A percentile compares a stretch with the other conserved stretches of the same genome.
These are phyloP conservation scores for Scophthalmus maximus DNA, from an alignment of 2,113 vertebrate genomes.

Conservation along the genomic window DNA sequence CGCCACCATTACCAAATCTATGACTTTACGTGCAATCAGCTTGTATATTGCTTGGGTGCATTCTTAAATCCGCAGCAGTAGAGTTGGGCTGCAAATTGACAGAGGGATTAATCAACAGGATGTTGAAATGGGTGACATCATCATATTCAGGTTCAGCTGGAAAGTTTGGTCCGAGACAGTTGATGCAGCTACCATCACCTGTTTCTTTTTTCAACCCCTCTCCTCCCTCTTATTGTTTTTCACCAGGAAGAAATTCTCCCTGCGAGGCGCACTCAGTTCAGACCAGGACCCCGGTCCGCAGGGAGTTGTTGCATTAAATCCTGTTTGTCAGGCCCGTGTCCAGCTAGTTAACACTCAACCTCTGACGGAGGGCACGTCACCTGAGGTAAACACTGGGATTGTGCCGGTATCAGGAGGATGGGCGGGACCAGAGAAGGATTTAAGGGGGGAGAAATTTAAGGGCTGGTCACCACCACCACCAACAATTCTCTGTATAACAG, in stretches of 20 bases:
- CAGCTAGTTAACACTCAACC: constrained; percentile 47
- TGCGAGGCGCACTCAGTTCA: constrained; percentile 24
- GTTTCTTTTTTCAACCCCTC: constrained; percentile 36
- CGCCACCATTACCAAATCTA: constrained; percentile 59
- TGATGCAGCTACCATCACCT: constrained; percentile 36
- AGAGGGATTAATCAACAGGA: constrained; percentile 78
- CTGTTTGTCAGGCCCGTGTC: constrained; percentile 38
- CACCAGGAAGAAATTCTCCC: constrained; percentile 12
- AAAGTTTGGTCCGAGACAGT: constrained; percentile 47
- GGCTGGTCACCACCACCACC: neutral
- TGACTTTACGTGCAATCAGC: constrained; percentile 78
- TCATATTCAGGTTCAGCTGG: constrained; percentile 51
- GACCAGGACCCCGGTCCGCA: constrained; percentile 18
- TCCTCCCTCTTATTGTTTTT: constrained; percentile 26
- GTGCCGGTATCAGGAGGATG: neutral
- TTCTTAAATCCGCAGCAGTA: constrained; percentile 75
- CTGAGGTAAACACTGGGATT: constrained; percentile 51
- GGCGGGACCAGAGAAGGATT: neutral
- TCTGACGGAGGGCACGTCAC: constrained; percentile 40
- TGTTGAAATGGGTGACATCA: constrained; percentile 76
- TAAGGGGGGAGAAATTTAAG: neutral
- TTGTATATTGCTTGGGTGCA: constrained; percentile 77
- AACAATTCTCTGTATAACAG: neutral
- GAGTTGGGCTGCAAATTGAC: constrained; percentile 74
- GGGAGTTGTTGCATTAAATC: constrained; percentile 51